Percentiles rank a stretch among this genome's conserved stretches.
Evolutionary conservation across 2,113 vertebrate genomes (phyloP).

Genomic region (Myotis davidii): DNA sequence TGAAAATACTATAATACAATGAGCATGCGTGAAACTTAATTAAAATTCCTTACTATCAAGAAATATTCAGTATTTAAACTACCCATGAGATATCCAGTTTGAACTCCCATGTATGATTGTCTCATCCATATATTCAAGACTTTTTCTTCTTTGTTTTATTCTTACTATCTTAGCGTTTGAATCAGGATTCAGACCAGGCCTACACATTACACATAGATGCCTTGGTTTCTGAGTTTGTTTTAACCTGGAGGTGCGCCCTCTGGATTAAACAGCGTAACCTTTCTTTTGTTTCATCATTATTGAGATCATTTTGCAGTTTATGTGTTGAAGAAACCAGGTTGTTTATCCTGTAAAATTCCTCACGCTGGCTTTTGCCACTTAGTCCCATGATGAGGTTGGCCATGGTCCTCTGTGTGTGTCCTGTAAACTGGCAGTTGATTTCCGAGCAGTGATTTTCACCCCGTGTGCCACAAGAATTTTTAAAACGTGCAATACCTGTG

Average conservation of each 20-base stretch:
- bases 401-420: accelerated
- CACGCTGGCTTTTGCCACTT: not conserved
- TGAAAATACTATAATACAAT: not conserved
- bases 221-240: not conserved
- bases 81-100: not conserved
- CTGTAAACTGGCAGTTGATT: not conserved
- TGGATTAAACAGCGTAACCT: too few relatives aligned
- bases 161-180: not conserved
- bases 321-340: not conserved
- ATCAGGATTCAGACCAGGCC: not conserved
- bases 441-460: not conserved
- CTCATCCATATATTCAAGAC: not conserved
- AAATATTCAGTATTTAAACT: not conserved
- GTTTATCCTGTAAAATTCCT: not conserved
- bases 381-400: accelerated
- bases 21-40: not conserved
- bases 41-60: not conserved
- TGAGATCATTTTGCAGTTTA: not conserved
- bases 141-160: not conserved
- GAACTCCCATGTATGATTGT: not conserved
- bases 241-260: not conserved
- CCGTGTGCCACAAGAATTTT: not conserved
- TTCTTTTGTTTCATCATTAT: not conserved
- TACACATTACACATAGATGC: not conserved
- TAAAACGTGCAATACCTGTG: not conserved